These are phyloP conservation scores for Frankliniella intonsa DNA, from an alignment of 2,888 invertebrate genomes.

Conservation along the genomic window DNA sequence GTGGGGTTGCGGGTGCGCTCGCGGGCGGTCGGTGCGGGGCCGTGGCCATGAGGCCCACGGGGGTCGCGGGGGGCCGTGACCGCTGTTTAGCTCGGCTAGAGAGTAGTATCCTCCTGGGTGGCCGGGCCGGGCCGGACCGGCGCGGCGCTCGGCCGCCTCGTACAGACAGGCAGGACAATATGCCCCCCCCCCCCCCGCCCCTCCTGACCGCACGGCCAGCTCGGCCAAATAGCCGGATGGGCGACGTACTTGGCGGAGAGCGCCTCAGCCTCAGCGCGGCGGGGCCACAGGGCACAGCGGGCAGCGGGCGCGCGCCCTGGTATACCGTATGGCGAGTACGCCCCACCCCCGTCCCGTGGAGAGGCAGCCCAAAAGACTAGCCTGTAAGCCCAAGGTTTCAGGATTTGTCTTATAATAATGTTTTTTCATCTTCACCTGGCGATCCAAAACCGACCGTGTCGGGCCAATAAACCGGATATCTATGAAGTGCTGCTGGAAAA, in stretches of 20 bases:
- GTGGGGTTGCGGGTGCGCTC: no score
- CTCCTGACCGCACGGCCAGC: neutral
- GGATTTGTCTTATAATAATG: no score
- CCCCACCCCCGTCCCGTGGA: no score
- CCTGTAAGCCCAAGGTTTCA: no score
- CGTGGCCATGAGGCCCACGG: neutral
- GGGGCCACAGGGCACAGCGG: neutral
- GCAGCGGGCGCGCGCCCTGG: neutral
- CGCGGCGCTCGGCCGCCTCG: neutral
- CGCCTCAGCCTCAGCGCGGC: neutral
- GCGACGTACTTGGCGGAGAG: neutral
- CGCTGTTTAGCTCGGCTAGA: neutral
- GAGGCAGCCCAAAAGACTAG: no score
- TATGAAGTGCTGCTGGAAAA: no score
- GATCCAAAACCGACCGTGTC: no score
- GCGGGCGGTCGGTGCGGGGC: neutral
- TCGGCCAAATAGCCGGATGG: neutral
- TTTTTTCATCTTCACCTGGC: no score
- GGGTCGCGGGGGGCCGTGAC: neutral
- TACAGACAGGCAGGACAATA: neutral
- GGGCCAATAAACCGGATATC: no score
- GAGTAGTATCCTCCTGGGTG: neutral
- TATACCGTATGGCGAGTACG: neutral
- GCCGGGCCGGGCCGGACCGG: neutral
- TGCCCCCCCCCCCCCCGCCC: neutral